Conservation (phyloP, 2,113 vertebrate species). For the Sinocyclocheilus rhinocerous region DNA sequence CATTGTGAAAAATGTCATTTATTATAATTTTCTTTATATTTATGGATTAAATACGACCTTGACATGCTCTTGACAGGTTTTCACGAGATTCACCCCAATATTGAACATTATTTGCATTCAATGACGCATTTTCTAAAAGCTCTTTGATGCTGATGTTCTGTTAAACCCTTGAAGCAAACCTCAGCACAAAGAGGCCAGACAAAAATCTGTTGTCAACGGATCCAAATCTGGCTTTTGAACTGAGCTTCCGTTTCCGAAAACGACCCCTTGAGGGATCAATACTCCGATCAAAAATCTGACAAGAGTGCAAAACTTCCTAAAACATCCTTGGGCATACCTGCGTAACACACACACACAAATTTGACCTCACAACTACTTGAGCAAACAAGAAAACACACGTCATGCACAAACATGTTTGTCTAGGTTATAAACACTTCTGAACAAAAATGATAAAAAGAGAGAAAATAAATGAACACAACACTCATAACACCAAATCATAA, state of each 20-base stretch:
- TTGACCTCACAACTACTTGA: neutral
- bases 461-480: neutral
- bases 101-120: neutral
- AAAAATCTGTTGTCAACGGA: conserved; percentile 5
- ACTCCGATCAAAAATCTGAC: conserved; percentile 7
- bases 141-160: neutral
- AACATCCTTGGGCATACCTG: conserved; percentile 9
- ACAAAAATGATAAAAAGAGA: neutral
- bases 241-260: conserved; percentile 14
- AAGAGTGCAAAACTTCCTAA: neutral
- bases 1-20: neutral
- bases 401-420: conserved; percentile 22
- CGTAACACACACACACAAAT: neutral
- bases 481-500: neutral
- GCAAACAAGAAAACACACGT: neutral
- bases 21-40: neutral
- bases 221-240: neutral
- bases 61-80: neutral
- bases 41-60: neutral
- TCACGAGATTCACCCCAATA: neutral
- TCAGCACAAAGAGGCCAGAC: conserved; percentile 10
- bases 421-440: neutral
- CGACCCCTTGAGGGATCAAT: neutral
- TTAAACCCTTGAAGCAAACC: neutral
- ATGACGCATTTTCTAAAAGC: neutral